Evolutionary conservation across 2,113 vertebrate species (phyloP).

Genomic region (Marmota flaviventris): DNA sequence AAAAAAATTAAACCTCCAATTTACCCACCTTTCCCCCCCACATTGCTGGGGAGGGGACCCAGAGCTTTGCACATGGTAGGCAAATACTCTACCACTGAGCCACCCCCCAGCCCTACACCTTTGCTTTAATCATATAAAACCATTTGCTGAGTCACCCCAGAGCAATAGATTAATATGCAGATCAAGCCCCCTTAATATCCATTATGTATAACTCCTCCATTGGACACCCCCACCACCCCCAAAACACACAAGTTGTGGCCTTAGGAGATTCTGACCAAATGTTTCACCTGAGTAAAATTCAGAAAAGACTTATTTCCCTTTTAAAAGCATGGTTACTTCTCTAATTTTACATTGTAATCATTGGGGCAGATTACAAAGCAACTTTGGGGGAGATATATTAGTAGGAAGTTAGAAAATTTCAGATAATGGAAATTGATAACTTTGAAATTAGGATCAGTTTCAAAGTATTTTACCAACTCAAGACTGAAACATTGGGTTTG

Average conservation of each 20-base stretch:
- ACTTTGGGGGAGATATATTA: slow-evolving; percentile 37
- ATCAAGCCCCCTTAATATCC: not conserved
- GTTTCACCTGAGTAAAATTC: slow-evolving; percentile 66
- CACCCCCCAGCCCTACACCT: not conserved
- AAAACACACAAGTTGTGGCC: not conserved
- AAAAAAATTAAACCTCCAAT: slow-evolving; percentile 55
- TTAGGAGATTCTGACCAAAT: slow-evolving; percentile 55
- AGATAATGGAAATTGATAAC: slow-evolving; percentile 27
- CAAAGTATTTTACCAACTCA: slow-evolving; percentile 47
- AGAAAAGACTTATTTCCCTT: slow-evolving; percentile 48
- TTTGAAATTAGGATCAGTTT: slow-evolving; percentile 58
- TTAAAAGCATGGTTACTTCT: slow-evolving; percentile 57
- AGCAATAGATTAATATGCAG: slow-evolving; percentile 5
- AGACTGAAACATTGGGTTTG: not conserved
- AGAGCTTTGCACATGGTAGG: not conserved
- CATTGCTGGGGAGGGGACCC: not conserved
- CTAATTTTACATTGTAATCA: slow-evolving; percentile 23
- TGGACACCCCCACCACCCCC: not conserved
- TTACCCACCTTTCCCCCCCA: not conserved
- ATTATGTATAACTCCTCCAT: not conserved
- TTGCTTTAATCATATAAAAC: slow-evolving; percentile 66
- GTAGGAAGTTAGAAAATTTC: slow-evolving; percentile 13
- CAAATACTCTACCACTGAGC: not conserved
- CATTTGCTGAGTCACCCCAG: slow-evolving; percentile 32
- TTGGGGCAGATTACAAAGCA: slow-evolving; percentile 32